phyloP scores from a whole-genome alignment of 2,888 invertebrate genomes.

The Cecidostiba fungosa region DNA sequence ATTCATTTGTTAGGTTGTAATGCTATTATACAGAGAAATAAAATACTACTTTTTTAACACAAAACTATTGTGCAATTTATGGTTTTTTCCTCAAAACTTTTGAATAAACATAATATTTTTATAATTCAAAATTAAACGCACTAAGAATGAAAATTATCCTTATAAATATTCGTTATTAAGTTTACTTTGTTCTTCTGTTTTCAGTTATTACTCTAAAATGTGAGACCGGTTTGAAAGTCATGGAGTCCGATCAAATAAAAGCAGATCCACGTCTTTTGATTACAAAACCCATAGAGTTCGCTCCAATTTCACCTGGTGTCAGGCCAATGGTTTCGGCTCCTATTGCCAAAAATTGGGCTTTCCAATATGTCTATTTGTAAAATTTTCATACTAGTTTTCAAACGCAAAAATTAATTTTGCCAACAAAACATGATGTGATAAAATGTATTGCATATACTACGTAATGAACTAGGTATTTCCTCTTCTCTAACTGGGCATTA shows the following conservation, averaged over 20 bases:
- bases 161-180: too few species aligned
- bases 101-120: too few species aligned
- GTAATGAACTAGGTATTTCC: too few species aligned
- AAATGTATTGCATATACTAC: neutral
- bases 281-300: neutral
- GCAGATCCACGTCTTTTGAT: neutral
- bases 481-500: too few species aligned
- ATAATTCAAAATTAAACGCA: too few species aligned
- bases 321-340: neutral
- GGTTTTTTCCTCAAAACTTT: too few species aligned
- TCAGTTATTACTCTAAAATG: neutral
- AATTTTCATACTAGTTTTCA: neutral
- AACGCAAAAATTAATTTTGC: neutral
- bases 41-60: too few species aligned
- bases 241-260: neutral
- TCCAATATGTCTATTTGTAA: conserved; percentile 13
- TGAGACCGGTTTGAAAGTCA: conserved; percentile 22
- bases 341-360: conserved; percentile 15
- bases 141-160: too few species aligned
- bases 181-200: neutral
- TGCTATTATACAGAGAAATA: too few species aligned
- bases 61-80: too few species aligned
- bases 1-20: too few species aligned
- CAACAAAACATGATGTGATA: neutral
- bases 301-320: neutral